These are phyloP conservation scores for Daptonema setosum DNA, from an alignment of 2,888 invertebrate genomes.

Conservation along the genomic window DNA sequence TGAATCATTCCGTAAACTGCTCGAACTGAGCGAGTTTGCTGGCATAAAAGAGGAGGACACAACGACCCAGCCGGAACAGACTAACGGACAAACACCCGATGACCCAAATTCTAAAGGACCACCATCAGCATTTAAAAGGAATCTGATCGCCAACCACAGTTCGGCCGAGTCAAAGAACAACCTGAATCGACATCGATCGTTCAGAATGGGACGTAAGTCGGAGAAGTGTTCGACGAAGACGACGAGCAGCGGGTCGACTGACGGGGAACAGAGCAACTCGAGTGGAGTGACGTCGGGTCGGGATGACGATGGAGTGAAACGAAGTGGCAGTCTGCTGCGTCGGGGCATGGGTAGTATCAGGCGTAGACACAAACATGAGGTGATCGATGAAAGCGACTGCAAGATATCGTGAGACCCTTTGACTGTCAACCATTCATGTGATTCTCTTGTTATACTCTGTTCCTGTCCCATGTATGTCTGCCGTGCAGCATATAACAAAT, in stretches of 20 bases:
- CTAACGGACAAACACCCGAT: neutral
- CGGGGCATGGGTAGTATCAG: neutral
- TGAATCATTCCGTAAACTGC: slow-evolving; percentile 55
- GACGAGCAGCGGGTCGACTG: neutral
- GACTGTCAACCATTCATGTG: no score
- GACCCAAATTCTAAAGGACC: no score
- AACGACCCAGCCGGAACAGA: neutral
- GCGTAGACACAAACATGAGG: slow-evolving; percentile 10
- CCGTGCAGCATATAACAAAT: no score
- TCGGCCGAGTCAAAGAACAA: neutral
- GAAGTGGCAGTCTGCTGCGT: neutral
- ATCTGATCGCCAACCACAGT: neutral
- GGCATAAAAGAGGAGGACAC: slow-evolving; percentile 13
- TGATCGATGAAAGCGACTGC: slow-evolving; percentile 16
- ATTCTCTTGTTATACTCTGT: no score
- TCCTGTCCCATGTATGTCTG: no score
- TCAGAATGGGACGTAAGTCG: neutral
- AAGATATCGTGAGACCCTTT: slow-evolving; percentile 9
- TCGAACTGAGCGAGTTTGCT: slow-evolving; percentile 49
- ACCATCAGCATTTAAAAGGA: no score
- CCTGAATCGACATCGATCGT: neutral
- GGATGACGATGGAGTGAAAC: neutral
- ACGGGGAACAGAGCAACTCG: no score
- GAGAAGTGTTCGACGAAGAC: neutral
- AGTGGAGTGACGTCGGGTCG: neutral